phyloP scores from a whole-genome alignment of 2,888 invertebrate genomes.

The Agrotis puta region DNA sequence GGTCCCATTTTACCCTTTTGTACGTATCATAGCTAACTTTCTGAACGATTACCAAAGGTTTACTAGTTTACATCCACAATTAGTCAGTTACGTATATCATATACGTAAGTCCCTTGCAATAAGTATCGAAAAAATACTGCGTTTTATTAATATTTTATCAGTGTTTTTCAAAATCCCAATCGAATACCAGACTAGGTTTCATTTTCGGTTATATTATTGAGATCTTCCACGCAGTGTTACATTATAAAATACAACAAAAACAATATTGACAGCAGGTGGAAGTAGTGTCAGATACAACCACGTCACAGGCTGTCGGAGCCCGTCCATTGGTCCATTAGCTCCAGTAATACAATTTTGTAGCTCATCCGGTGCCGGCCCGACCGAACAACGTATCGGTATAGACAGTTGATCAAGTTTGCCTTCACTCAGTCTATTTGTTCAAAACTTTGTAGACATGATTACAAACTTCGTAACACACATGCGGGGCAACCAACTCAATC shows the following conservation, averaged over 20 bases:
- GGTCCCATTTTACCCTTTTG: no score
- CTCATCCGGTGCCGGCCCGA: conserved; percentile 21
- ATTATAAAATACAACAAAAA: not conserved
- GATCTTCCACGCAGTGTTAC: not conserved
- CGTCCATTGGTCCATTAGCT: conserved; percentile 39
- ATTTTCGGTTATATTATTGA: no score
- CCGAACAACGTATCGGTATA: conserved; percentile 9
- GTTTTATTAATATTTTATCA: no score
- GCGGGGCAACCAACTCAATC: conserved; percentile 29
- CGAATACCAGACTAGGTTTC: no score
- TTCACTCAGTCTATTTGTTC: conserved; percentile 26
- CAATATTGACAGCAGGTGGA: not conserved
- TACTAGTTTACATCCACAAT: no score
- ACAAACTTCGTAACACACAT: conserved; percentile 21
- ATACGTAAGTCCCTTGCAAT: no score
- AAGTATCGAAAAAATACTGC: no score
- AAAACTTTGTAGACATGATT: conserved; percentile 39
- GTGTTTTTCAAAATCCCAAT: no score
- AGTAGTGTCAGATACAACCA: conserved; percentile 16
- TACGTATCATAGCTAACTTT: no score
- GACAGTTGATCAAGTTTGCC: conserved; percentile 35
- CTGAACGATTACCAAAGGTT: no score
- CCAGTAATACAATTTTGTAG: conserved; percentile 44
- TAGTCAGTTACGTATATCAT: no score
- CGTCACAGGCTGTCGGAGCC: conserved; percentile 20